Evolutionary conservation across 2,113 vertebrate species (phyloP).

Genomic region (Enhydra lutris): DNA sequence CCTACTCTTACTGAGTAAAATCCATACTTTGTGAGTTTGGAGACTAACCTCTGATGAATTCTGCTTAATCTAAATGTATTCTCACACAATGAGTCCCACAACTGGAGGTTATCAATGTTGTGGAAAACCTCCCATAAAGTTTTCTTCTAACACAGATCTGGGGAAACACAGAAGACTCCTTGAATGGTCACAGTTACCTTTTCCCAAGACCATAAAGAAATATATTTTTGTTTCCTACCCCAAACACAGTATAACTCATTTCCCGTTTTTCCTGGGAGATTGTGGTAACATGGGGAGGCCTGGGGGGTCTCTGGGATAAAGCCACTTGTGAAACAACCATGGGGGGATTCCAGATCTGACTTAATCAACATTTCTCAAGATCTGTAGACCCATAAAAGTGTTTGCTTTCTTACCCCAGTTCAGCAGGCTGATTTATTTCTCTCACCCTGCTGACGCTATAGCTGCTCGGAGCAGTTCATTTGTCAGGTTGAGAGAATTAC

Average conservation of each 20-base stretch:
- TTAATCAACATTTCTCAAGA: conserved; percentile 74
- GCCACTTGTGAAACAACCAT: conserved; percentile 64
- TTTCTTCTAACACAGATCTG: not conserved
- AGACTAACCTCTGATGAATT: not conserved
- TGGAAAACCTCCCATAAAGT: not conserved
- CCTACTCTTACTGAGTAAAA: not conserved
- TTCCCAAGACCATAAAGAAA: conserved; percentile 40
- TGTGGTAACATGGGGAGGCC: not conserved
- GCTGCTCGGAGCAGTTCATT: conserved; percentile 63
- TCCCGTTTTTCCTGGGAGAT: conserved; percentile 54
- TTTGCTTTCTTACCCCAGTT: conserved; percentile 69
- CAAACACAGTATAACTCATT: conserved; percentile 21
- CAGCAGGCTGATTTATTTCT: conserved; percentile 74
- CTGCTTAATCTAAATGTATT: not conserved
- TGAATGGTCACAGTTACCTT: conserved; percentile 27
- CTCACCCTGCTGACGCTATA: conserved; percentile 58
- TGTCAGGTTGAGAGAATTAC: conserved; percentile 75
- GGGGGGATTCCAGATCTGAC: conserved; percentile 68
- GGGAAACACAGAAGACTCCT: not conserved
- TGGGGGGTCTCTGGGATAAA: conserved; percentile 62
- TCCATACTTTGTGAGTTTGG: not conserved
- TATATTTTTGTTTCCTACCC: conserved; percentile 41
- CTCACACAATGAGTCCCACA: not conserved
- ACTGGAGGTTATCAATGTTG: not conserved
- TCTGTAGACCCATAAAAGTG: conserved; percentile 69